Evolutionary conservation across 2,797 vertebrate genomes (phyloP), one percentile per base, ranked within the genome.

Genomic region (Enteromius paludinosus): DNA sequence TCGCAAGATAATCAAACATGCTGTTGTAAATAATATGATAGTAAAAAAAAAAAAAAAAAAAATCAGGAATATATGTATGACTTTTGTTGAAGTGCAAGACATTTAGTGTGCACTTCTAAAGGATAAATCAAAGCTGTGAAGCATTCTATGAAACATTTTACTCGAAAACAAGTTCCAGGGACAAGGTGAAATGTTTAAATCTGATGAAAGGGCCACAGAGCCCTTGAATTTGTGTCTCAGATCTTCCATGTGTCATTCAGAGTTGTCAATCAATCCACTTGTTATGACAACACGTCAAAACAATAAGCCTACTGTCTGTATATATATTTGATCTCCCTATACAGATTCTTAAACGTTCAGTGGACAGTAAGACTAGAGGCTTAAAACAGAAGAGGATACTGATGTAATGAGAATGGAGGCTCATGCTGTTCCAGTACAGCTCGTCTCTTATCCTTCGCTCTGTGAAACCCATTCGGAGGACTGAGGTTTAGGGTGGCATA

Each of bases 371-470:
- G 52, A 70, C 14, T 71, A 25, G 30, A 74, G 52, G n/a, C 62
- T 76, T 47, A 47, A 56, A 79, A 70, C 28, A 65, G 25, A 61
- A 72, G 12, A 9, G 2, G 72, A 66, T 38, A 72, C 68, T 23
- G 62, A 76, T 35, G 20, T 83, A 80, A 59, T 71, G 78, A 68
- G 41, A 49, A 41, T 71, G 15, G 49, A 72, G 61, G 66, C 59
- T 45, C 47, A 45, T 5, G 17, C n/a, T 72, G 64, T 83, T 75
- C 35, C 56, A 62, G 52, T 65, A 76, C 28, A 86, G 56, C 1
- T n/a, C 7, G 56, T 47, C 43, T 70, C 59, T 64, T 11, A 12
- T 45, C 61, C 47, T 8, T 6, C n/a, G 14, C 17, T 35, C 74
- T 52, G 43, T 78, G 18, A 65, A 83, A 71, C 2, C 20, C 52